Base-by-base conservation (phyloP, 2,797 vertebrate species). In the Melanotaenia maccullochi region DNA sequence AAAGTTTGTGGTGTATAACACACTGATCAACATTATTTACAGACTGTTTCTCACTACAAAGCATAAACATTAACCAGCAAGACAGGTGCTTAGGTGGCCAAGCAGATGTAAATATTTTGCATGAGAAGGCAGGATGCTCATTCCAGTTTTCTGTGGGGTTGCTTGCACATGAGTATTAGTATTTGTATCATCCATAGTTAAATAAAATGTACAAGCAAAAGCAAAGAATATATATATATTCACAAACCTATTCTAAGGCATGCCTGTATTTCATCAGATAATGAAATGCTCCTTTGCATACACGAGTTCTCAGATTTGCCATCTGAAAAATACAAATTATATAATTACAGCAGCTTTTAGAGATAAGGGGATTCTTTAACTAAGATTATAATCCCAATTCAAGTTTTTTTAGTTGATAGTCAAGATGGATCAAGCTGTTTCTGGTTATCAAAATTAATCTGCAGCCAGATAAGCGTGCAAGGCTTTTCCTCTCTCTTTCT, bases 91-190 rank as follows among this genome's bases (percentile, higher is more conserved):
- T 16, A 32, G 28, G 14, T 47, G 40, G 58, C 52, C 24, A 42
- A 55, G 59, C 44, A 68, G 64, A 55, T 55, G 47, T 33, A 69
- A 28, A 49, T 51, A 9, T 56, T 76, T 71, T 32, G 35, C 47
- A 60, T 32, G 16, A 16, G 54, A 73, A 44, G 25, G 42, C 54
- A 54, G 32, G 28, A 47, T 44, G 55, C 12, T 47, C 8, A n/a
- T 47, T 20, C 18, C 18, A 47, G 7, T 96, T 30, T 20, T 95
- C 9, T 96, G 7, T 58, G 54, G 44, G 60, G 40, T 22, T 33
- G 20, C 0, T 36, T 96, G 95, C 76, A 96, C 95, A 4, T 89
- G 82, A 0, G 95, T 95, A 94, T 93, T 95, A 1, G 92, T 93
- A 12, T 60, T 35, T 0, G 4, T 33, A 4, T 67, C 49, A 25